Conservation (phyloP, 2,113 vertebrate species). For the Galeopterus variegatus region DNA sequence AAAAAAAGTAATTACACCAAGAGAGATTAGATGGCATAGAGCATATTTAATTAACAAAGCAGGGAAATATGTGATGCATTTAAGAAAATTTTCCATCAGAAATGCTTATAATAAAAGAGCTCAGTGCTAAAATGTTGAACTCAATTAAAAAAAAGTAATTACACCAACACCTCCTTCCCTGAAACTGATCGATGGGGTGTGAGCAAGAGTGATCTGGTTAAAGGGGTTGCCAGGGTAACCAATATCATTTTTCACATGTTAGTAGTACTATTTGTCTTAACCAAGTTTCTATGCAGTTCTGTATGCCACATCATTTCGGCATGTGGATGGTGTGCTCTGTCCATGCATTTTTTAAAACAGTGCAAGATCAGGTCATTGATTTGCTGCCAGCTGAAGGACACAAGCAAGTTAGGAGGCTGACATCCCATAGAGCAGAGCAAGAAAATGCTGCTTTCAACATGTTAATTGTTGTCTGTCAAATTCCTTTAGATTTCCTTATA, state of each 20-base stretch:
- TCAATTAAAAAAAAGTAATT: conserved; percentile 14
- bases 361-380: neutral
- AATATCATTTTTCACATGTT: neutral
- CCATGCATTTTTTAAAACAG: neutral
- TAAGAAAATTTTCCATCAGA: neutral
- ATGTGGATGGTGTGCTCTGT: neutral
- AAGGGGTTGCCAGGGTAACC: neutral
- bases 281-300: neutral
- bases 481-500: conserved; percentile 17
- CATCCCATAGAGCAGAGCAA: neutral
- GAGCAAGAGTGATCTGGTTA: neutral
- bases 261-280: neutral
- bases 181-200: neutral
- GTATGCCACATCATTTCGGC: neutral
- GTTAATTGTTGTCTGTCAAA: neutral
- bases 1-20: neutral
- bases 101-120: neutral
- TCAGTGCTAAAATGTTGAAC: neutral
- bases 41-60: neutral
- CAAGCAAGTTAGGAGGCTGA: neutral
- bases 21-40: neutral
- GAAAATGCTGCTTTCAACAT: neutral
- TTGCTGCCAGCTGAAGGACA: neutral
- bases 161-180: neutral
- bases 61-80: neutral